Base-by-base conservation (phyloP, 1,140 invertebrate genomes). In the Aporrectodea caliginosa region DNA sequence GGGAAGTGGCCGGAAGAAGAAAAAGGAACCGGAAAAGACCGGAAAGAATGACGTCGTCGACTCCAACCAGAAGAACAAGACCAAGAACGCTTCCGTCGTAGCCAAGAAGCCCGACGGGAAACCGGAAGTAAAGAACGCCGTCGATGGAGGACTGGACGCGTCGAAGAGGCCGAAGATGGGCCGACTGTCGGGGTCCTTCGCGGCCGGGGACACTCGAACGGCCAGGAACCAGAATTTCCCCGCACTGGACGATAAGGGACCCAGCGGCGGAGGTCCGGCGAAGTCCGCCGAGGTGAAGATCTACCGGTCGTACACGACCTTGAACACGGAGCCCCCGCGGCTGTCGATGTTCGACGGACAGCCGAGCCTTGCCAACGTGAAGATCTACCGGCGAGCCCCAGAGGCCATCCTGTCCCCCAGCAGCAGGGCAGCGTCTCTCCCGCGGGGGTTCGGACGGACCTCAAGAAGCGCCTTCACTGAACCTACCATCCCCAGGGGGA, bases 251-350 rank as follows among this genome's bases (percentile, higher is more conserved):
- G 43, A 6, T 6, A 58, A 58, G 6, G 6, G 43, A 12, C 22
- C 43, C 6, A 22, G 22, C 6, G 22, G 6, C 6, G 43, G 43
- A 58, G 6, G 6, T 6, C 43, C 6, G 6, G 6, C 6, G 6
- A 6, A 22, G 43, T 12, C 43, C 6, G 43, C 43, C 6, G 73
- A 74, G 29, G 29, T 74, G 34, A 74, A 74, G 73, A 33, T 74
- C 73, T 74, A 33, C 22, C 31, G 73, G 22, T 74, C 73, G 1
- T 74, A 74, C 31, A 74, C 29, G 2, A 74, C n/a, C 33, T 22
- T 74, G 73, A 33, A 30, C 29, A 31, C 6, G 6, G 43, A 58
- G 22, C 6, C 6, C 43, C n/a, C n/a, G n/a, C 6, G 22, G 43
- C 6, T 58, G 43, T 22, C 6, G 43, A 6, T 58, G 43, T 58